Evolutionary conservation across 2,888 invertebrate genomes (phyloP).

Genomic region (Agrenia bidenticulata): DNA sequence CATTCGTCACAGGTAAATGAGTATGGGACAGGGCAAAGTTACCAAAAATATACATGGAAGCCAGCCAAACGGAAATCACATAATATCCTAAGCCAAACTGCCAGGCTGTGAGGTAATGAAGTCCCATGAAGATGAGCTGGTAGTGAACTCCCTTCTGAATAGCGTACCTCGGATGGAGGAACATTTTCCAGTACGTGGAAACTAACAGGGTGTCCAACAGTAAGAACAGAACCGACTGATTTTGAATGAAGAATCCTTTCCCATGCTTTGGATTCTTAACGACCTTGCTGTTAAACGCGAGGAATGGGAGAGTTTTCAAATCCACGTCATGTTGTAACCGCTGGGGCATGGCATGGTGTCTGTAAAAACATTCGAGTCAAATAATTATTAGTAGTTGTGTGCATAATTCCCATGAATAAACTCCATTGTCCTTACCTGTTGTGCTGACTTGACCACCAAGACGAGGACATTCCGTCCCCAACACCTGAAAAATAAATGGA

Average conservation of each 20-base stretch:
- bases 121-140: slow-evolving; percentile 48
- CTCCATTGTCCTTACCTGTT: too few relatives aligned
- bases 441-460: slow-evolving; percentile 45
- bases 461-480: slow-evolving; percentile 48
- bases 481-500: too few relatives aligned
- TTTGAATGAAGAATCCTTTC: slow-evolving; percentile 46
- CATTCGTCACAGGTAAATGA: slow-evolving; percentile 42
- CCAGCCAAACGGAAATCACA: slow-evolving; percentile 50
- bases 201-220: slow-evolving; percentile 49
- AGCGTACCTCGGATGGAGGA: slow-evolving; percentile 48
- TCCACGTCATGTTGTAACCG: slow-evolving; percentile 49
- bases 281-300: slow-evolving; percentile 49
- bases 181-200: slow-evolving; percentile 49
- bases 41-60: slow-evolving; percentile 51
- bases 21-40: slow-evolving; percentile 52
- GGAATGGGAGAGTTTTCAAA: slow-evolving; percentile 47
- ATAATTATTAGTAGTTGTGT: not conserved
- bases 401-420: not conserved
- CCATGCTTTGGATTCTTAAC: slow-evolving; percentile 47
- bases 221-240: slow-evolving; percentile 48
- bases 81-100: slow-evolving; percentile 46
- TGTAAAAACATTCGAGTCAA: too few relatives aligned
- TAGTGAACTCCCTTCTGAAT: slow-evolving; percentile 37
- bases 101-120: slow-evolving; percentile 46
- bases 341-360: slow-evolving; percentile 53